Evolutionary conservation across 2,888 invertebrate genomes (phyloP), one percentile per base, ranked within the genome.

Genomic region (Heliconius ismenius): DNA sequence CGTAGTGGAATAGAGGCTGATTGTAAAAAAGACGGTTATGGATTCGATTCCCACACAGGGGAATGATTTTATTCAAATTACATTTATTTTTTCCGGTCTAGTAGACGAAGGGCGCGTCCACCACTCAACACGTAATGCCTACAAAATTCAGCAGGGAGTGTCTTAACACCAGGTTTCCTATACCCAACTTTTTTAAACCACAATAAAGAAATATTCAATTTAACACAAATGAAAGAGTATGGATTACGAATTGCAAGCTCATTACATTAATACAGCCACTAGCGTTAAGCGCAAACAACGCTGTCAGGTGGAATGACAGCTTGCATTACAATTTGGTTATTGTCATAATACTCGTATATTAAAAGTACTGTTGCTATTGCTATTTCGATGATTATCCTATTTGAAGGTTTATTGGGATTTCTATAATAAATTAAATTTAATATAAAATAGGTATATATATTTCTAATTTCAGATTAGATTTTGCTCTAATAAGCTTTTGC

Each of bases 231-330:
- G 39, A 49, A 70, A 58, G 9, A n/a, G 70, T 58, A 58, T 58
- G n/a, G 32, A 62, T 70, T 43, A 70, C 32, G n/a, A 36, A 76
- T 76, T 76, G 72, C 28, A 63, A 54, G 18, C 70, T 64, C 72
- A 65, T 72, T 76, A 73, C 73, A 70, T 36, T 70, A n/a, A 70
- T 58, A 73, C 62, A 43, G 43, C 78, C 75, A 26, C 70, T 80
- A 78, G 83, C 82, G 62, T 60, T 73, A 81, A 81, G 81, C 82
- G 81, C 83, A 83, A 84, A 84, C 81, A 84, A 78, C 83, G 24
- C 73, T 73, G 73, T 73, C 73, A 73, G 84, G 84, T 87, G 86
- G 86, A 83, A 86, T 84, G 83, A 84, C 75, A 74, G 77, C 79
- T 74, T 75, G 76, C 58, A 74, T 39, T 73, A 70, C 62, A 68